Conservation (phyloP, 2,888 invertebrate species). For the Pollenia labialis region DNA sequence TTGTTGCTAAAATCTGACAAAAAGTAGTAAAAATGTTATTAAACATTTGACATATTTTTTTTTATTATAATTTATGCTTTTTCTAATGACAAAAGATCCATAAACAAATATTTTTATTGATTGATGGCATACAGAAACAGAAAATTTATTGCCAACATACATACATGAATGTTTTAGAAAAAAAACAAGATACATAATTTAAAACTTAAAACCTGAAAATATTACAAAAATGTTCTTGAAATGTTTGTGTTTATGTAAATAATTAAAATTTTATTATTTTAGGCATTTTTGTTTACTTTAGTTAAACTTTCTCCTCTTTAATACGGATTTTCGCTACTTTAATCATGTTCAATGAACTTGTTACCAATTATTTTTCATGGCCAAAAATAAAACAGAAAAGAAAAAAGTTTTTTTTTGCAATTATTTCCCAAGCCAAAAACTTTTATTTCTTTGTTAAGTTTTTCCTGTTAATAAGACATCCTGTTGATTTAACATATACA, state of each 20-base stretch:
- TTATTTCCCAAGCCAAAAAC: constrained; percentile 9
- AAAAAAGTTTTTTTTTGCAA: constrained; percentile 5
- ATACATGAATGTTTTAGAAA: no score
- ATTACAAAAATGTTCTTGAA: no score
- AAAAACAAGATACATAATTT: no score
- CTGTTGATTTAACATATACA: constrained; percentile 38
- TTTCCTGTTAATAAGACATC: constrained; percentile 39
- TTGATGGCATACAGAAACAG: no score
- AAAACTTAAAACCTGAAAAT: no score
- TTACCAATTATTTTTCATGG: constrained; percentile 19
- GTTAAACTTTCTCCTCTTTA: background rate
- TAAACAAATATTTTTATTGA: background rate
- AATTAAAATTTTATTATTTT: background rate
- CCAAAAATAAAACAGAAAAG: constrained; percentile 1
- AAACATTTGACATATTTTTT: background rate
- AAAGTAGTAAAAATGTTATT: background rate
- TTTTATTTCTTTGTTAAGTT: constrained; percentile 26
- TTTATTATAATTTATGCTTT: constrained; percentile 4
- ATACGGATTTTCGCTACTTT: background rate
- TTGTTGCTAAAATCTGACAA: background rate
- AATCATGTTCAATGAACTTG: constrained; percentile 17
- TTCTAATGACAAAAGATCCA: background rate
- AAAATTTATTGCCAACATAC: no score
- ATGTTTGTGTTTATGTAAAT: background rate
- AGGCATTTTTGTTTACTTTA: background rate